Percentiles rank a stretch among this genome's conserved stretches.
phyloP scores from a whole-genome alignment of 2,888 invertebrate species.

The Pardosa pseudoannulata region DNA sequence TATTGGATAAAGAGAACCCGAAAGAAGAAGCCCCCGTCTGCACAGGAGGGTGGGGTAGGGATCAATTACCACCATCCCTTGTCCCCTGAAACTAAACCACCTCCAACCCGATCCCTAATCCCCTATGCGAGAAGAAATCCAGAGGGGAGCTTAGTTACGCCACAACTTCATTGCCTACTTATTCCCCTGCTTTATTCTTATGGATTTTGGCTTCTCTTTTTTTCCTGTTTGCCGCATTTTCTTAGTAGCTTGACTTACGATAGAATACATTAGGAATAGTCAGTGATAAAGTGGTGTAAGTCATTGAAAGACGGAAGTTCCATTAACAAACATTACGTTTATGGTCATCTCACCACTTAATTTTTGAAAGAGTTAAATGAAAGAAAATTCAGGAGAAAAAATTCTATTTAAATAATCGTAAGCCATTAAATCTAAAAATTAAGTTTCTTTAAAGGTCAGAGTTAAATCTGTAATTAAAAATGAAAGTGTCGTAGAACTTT shows the following conservation, averaged over 20 bases:
- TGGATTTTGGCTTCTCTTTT: conserved; percentile 22
- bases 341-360: no score
- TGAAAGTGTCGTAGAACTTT: no score
- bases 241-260: conserved; percentile 50
- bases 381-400: no score
- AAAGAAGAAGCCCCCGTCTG: conserved; percentile 62
- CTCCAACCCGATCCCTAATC: conserved; percentile 34
- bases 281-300: background rate
- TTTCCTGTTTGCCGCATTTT: conserved; percentile 25
- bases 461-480: no score
- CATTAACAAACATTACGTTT: no score
- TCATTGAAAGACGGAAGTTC: no score
- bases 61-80: conserved; percentile 51
- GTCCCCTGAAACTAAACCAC: conserved; percentile 44
- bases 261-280: conserved; percentile 50
- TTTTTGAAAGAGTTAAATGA: no score
- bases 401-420: no score
- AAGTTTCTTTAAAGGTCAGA: no score
- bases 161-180: conserved; percentile 66
- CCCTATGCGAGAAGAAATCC: conserved; percentile 49
- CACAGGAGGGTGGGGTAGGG: conserved; percentile 19
- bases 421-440: no score
- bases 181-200: conserved; percentile 58
- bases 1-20: conserved; percentile 61
- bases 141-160: conserved; percentile 60